These are phyloP conservation scores for Platycheirus rosarum DNA, from an alignment of 2,888 invertebrate genomes.

Conservation along the genomic window DNA sequence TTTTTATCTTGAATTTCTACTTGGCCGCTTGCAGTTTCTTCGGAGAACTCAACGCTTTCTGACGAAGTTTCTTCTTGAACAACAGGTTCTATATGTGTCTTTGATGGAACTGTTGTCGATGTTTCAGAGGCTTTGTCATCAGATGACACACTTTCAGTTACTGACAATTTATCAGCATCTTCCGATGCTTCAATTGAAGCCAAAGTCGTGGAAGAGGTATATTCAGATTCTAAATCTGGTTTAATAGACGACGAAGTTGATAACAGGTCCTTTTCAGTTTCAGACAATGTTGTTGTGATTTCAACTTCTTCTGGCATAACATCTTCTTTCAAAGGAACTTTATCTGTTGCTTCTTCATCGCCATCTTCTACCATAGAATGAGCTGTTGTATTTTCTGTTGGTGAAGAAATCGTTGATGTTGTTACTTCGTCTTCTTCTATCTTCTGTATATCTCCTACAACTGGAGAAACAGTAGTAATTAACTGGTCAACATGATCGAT, in stretches of 20 bases:
- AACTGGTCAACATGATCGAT: conserved; percentile 5
- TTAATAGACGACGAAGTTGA: conserved; percentile 39
- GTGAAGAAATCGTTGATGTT: conserved; percentile 48
- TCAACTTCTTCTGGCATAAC: conserved; percentile 1
- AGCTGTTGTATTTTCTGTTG: conserved; percentile 34
- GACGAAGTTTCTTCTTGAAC: conserved; percentile 49
- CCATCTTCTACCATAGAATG: conserved; percentile 24
- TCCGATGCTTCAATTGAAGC: conserved; percentile 19
- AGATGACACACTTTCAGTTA: background rate
- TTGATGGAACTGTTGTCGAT: conserved; percentile 54
- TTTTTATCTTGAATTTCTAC: conserved; percentile 66
- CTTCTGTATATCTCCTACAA: conserved; percentile 43
- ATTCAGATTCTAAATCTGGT: conserved; percentile 28
- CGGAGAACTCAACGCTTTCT: conserved; percentile 35
- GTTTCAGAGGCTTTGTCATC: background rate
- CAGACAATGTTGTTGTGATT: conserved; percentile 1
- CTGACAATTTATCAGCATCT: conserved; percentile 12
- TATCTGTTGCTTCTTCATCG: conserved; percentile 44
- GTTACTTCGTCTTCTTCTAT: conserved; percentile 44
- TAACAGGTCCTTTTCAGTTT: conserved; percentile 30
- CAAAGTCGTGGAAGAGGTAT: conserved; percentile 3
- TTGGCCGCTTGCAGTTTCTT: conserved; percentile 53
- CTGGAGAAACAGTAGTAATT: conserved; percentile 31
- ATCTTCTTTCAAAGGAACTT: conserved; percentile 47
- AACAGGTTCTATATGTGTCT: conserved; percentile 48